Evolutionary conservation across 2,888 invertebrate genomes (phyloP).

Genomic region (Scaptomyza polygonia): DNA sequence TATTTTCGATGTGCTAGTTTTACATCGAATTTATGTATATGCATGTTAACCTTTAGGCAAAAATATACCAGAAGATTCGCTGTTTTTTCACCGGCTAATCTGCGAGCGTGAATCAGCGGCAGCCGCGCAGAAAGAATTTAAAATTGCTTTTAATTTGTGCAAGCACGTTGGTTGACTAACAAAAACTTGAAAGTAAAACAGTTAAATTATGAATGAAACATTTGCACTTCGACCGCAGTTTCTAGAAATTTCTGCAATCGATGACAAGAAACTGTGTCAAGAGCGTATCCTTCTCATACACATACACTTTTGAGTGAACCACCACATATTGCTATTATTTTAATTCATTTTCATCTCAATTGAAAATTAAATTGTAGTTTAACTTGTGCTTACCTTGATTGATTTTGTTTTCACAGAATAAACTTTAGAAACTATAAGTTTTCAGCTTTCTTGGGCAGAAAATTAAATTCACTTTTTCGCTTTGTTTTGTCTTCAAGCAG

Average conservation of each 20-base stretch:
- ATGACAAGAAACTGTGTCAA: conserved; percentile 47
- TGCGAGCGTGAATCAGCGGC: conserved; percentile 30
- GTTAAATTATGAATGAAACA: conserved; percentile 34
- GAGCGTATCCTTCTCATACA: conserved; percentile 21
- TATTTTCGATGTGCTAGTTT: neutral
- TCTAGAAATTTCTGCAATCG: conserved; percentile 51
- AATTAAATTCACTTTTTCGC: conserved; percentile 52
- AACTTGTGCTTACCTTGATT: conserved; percentile 67
- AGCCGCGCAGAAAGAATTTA: too few relatives aligned
- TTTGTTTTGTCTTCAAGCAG: conserved; percentile 28
- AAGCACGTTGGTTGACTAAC: neutral
- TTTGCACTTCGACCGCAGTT: neutral
- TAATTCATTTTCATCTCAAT: neutral
- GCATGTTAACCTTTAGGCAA: neutral
- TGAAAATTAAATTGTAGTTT: neutral
- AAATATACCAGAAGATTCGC: conserved; percentile 40
- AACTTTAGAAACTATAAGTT: conserved; percentile 50
- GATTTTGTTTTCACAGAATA: conserved; percentile 53
- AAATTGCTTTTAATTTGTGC: neutral
- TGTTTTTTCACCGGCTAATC: conserved; percentile 26
- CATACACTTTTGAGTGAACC: neutral
- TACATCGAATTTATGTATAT: neutral
- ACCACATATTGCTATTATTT: neutral
- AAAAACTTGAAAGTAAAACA: neutral
- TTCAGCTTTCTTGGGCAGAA: conserved; percentile 58